phyloP scores from a whole-genome alignment of 2,888 invertebrate genomes.

The Scrobipalpa costella region DNA sequence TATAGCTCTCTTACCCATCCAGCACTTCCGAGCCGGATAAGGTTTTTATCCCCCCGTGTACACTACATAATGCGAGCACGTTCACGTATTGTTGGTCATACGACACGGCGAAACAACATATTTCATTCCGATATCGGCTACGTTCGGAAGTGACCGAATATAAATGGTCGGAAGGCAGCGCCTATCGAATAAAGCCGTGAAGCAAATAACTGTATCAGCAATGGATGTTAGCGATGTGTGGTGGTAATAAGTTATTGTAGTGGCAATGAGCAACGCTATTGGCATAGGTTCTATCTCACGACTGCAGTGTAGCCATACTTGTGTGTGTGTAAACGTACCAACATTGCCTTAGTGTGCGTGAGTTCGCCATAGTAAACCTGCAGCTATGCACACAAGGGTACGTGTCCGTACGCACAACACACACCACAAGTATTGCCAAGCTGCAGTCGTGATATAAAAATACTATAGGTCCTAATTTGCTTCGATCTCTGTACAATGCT shows the following conservation, averaged over 20 bases:
- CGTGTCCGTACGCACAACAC: too few relatives aligned
- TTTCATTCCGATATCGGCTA: slow-evolving; percentile 76
- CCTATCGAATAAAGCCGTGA: slow-evolving; percentile 67
- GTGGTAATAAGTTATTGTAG: slow-evolving; percentile 31
- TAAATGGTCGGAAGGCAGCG: slow-evolving; percentile 75
- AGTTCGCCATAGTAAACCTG: too few relatives aligned
- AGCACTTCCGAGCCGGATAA: not conserved
- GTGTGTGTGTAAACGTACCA: too few relatives aligned
- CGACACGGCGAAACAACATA: slow-evolving; percentile 71
- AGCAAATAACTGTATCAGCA: slow-evolving; percentile 52
- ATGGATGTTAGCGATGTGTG: slow-evolving; percentile 31
- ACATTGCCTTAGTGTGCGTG: too few relatives aligned
- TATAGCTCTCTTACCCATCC: not conserved
- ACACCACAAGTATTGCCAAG: too few relatives aligned
- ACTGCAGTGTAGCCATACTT: too few relatives aligned
- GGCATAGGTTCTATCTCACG: not conserved
- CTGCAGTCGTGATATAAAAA: too few relatives aligned
- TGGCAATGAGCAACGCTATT: not conserved
- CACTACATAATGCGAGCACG: slow-evolving; percentile 24
- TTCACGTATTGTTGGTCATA: slow-evolving; percentile 27
- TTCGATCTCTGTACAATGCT: too few relatives aligned
- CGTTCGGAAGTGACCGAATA: slow-evolving; percentile 76
- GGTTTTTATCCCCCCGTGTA: slow-evolving; percentile 14
- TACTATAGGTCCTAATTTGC: too few relatives aligned
- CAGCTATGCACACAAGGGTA: too few relatives aligned